Conservation (phyloP, 2,113 vertebrate species). For the Pungitius pungitius region DNA sequence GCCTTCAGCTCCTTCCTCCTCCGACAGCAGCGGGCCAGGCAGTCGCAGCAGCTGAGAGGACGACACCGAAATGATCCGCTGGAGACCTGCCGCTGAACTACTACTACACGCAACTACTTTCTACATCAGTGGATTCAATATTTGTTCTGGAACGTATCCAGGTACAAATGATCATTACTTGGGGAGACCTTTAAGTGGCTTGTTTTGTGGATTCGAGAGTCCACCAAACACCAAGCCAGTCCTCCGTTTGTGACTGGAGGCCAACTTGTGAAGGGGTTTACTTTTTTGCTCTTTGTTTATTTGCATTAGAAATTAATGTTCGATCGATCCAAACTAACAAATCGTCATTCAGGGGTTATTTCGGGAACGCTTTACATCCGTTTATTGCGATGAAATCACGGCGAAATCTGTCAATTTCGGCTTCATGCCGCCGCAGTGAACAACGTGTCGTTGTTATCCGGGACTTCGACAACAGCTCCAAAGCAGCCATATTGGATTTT, state of each 20-base stretch:
- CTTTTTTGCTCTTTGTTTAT: too few relatives aligned
- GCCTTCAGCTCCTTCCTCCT: constrained; percentile 92
- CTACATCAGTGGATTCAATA: not conserved
- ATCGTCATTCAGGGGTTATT: not conserved
- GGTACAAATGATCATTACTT: too few relatives aligned
- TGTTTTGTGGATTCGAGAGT: not conserved
- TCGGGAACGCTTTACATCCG: too few relatives aligned
- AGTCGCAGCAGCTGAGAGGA: constrained; percentile 90
- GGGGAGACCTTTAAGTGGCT: not conserved
- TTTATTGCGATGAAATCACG: not conserved
- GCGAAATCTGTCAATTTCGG: not conserved
- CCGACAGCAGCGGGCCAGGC: constrained; percentile 86
- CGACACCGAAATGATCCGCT: constrained; percentile 7
- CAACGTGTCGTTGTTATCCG: not conserved
- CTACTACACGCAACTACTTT: not conserved
- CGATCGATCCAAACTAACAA: not conserved
- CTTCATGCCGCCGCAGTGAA: not conserved
- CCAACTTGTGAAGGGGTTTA: too few relatives aligned
- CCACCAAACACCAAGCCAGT: not conserved
- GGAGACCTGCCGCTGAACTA: not conserved
- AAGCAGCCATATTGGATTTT: too few relatives aligned
- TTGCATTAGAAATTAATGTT: too few relatives aligned
- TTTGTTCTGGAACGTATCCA: not conserved
- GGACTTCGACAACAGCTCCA: too few relatives aligned
- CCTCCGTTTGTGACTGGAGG: too few relatives aligned